Conservation (phyloP, 2,888 invertebrate genomes). For the Panzeria rudis region DNA sequence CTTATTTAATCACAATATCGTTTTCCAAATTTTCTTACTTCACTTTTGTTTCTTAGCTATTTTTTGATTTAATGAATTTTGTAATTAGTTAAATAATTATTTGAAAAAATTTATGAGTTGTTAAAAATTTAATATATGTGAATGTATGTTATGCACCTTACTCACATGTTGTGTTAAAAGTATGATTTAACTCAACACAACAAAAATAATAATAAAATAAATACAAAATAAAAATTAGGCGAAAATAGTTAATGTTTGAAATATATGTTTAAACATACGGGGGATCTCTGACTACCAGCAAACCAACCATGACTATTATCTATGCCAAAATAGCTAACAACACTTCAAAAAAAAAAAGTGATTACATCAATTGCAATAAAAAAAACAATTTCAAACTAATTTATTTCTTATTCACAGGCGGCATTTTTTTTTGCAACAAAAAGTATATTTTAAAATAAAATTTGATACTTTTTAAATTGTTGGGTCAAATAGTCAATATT, state of each 20-base stretch:
- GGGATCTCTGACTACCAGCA: conserved; percentile 28
- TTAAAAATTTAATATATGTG: conserved; percentile 32
- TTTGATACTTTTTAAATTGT: background rate
- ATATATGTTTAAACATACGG: background rate
- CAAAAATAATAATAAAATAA: conserved; percentile 4
- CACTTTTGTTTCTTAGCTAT: conserved; percentile 18
- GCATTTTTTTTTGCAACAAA: conserved; percentile 13
- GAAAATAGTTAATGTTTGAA: conserved; percentile 22
- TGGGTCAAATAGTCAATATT: conserved; percentile 15
- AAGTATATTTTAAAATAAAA: background rate
- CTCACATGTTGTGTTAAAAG: conserved; percentile 29
- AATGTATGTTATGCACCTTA: conserved; percentile 20
- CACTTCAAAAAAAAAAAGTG: background rate
- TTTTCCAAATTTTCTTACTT: conserved; percentile 28
- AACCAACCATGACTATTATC: conserved; percentile 66
- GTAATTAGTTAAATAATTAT: conserved; percentile 55
- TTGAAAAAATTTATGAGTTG: conserved; percentile 30
- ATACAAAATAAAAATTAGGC: conserved; percentile 49
- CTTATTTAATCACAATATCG: background rate
- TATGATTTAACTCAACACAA: conserved; percentile 49
- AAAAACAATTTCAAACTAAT: conserved; percentile 33
- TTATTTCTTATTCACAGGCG: conserved; percentile 17
- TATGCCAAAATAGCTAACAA: conserved; percentile 56
- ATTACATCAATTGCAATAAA: conserved; percentile 61
- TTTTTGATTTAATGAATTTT: conserved; percentile 43